Evolutionary conservation across 1,140 invertebrate species (phyloP).

Genomic region (Onthophagus taurus): DNA sequence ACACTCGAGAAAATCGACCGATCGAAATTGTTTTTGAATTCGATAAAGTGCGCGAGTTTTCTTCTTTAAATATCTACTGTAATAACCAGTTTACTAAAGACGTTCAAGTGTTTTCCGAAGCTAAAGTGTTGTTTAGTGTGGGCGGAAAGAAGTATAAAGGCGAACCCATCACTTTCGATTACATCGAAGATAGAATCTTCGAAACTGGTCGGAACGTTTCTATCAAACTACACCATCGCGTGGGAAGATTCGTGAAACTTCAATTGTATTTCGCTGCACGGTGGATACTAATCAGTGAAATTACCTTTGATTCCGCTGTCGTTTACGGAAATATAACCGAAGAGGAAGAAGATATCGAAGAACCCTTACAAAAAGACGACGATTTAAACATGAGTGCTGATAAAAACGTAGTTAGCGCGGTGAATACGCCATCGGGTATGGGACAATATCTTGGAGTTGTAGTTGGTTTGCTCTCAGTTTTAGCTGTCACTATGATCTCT

Average conservation of each 20-base stretch:
- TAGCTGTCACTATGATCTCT: conserved; percentile 29
- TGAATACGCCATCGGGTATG: conserved; percentile 24
- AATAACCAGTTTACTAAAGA: conserved; percentile 74
- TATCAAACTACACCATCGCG: conserved; percentile 73
- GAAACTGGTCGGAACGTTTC: conserved; percentile 73
- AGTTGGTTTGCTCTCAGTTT: conserved; percentile 29
- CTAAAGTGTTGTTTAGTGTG: conserved; percentile 71
- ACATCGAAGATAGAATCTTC: conserved; percentile 72
- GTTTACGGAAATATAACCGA: conserved; percentile 32
- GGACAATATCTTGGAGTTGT: conserved; percentile 33
- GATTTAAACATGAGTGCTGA: conserved; percentile 22
- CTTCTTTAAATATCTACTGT: conserved; percentile 70
- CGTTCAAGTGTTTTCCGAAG: conserved; percentile 72
- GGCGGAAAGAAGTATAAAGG: conserved; percentile 67
- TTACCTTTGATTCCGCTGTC: conserved; percentile 62
- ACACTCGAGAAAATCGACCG: conserved; percentile 52
- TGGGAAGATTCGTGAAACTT: conserved; percentile 74
- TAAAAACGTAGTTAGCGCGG: conserved; percentile 30
- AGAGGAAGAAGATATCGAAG: conserved; percentile 26
- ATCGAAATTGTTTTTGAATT: conserved; percentile 80
- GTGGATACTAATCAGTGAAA: conserved; percentile 87
- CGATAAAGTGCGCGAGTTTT: conserved; percentile 79
- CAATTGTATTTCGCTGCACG: conserved; percentile 69
- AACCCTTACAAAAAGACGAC: conserved; percentile 18
- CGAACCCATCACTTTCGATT: conserved; percentile 62